Percentiles rank a stretch among this genome's conserved stretches.
These are phyloP conservation scores for Podarcis cretensis DNA, from an alignment of 2,113 vertebrate genomes.

Conservation along the genomic window DNA sequence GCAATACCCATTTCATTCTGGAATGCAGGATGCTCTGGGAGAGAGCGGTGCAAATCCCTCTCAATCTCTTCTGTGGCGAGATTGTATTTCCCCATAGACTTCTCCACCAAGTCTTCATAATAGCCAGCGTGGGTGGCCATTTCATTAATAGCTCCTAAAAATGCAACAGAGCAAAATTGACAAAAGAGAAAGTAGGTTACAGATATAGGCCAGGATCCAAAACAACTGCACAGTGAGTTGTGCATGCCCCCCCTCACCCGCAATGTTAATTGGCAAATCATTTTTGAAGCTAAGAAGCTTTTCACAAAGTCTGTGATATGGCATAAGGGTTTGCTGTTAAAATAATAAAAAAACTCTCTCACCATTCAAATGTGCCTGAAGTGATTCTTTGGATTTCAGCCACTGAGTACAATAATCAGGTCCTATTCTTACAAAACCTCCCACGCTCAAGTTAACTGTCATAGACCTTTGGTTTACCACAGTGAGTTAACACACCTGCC, in stretches of 20 bases:
- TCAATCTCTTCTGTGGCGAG: conserved; percentile 98
- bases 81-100: conserved; percentile 97
- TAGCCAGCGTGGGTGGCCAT: conserved; percentile 97
- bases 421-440: background rate
- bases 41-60: conserved; percentile 95
- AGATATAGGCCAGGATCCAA: background rate
- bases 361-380: background rate
- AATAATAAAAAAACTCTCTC: background rate
- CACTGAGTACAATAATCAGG: background rate
- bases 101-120: conserved; percentile 96
- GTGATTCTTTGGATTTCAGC: background rate
- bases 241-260: background rate
- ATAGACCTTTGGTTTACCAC: background rate
- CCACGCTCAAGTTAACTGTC: background rate
- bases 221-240: background rate
- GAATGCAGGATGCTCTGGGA: conserved; percentile 96
- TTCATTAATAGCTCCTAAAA: conserved; percentile 93
- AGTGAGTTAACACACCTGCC: background rate
- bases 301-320: background rate
- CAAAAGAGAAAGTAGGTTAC: background rate
- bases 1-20: conserved; percentile 99
- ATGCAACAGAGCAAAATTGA: conserved; percentile 25
- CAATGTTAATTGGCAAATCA: too few species aligned
- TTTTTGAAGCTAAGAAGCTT: background rate
- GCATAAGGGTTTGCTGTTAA: background rate